Percentiles rank a stretch among this genome's conserved stretches.
These are phyloP conservation scores for Berghia stephanieae DNA, from an alignment of 1,140 invertebrate genomes.

Conservation along the genomic window DNA sequence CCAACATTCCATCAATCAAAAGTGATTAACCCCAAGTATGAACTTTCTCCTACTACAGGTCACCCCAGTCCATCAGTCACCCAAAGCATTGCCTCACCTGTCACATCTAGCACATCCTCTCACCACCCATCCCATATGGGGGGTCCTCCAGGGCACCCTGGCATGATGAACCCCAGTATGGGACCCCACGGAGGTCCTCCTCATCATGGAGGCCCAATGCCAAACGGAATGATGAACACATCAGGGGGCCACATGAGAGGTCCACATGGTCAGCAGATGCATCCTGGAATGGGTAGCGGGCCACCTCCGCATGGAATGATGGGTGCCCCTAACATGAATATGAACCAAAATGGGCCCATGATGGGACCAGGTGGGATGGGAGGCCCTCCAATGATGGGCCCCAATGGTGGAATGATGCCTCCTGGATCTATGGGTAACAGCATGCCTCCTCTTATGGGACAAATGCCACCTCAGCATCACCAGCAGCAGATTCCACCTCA, in stretches of 20 bases:
- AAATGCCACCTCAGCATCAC: constrained; percentile 19
- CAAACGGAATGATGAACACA: constrained; percentile 11
- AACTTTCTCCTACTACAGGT: constrained; percentile 35
- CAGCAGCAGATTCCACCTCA: constrained; percentile 28
- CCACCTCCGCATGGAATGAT: constrained; percentile 32
- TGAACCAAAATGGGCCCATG: constrained; percentile 29
- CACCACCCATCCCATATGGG: constrained; percentile 27
- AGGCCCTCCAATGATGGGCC: constrained; percentile 19
- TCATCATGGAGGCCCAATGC: constrained; percentile 17
- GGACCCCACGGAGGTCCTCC: constrained; percentile 25
- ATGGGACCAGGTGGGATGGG: constrained; percentile 3
- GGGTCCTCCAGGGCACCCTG: constrained; percentile 10
- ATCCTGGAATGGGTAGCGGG: constrained; percentile 19
- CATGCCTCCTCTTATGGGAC: constrained; percentile 32
- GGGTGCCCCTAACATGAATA: constrained; percentile 28
- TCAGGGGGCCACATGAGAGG: constrained; percentile 28
- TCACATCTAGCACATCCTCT: constrained; percentile 39
- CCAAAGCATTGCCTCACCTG: constrained; percentile 61
- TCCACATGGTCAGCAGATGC: too few relatives aligned
- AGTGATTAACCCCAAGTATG: too few relatives aligned
- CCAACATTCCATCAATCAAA: too few relatives aligned
- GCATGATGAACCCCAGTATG: constrained; percentile 28
- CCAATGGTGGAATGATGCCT: constrained; percentile 26
- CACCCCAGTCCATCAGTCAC: constrained; percentile 54
- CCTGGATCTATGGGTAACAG: constrained; percentile 17